A percentile compares a stretch with the other conserved stretches of the same genome.
Evolutionary conservation across 2,888 invertebrate species (phyloP).

Genomic region (Trilocha varians): DNA sequence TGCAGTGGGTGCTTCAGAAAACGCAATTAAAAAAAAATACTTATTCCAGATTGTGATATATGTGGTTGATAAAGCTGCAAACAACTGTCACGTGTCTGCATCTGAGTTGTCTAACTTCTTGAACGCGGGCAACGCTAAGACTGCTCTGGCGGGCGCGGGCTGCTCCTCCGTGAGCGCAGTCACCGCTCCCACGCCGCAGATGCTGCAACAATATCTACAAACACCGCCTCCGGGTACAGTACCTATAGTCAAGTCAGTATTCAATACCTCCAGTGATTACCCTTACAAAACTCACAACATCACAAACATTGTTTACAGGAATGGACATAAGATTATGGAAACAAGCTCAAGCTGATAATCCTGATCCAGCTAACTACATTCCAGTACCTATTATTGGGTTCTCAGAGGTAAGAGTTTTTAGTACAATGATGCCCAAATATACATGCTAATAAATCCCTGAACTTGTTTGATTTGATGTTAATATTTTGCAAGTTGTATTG

Average conservation of each 20-base stretch:
- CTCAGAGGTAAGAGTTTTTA: slow-evolving; percentile 63
- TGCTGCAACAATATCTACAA: slow-evolving; percentile 89
- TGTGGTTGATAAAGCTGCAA: slow-evolving; percentile 63
- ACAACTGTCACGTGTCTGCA: slow-evolving; percentile 80
- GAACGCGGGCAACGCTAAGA: slow-evolving; percentile 79
- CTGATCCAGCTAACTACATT: slow-evolving; percentile 89
- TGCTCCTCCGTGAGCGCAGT: slow-evolving; percentile 81
- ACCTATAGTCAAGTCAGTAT: background rate
- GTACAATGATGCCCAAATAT: too few species aligned
- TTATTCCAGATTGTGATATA: slow-evolving; percentile 46
- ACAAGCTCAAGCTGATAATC: slow-evolving; percentile 96
- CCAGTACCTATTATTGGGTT: slow-evolving; percentile 97
- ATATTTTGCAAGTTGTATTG: background rate
- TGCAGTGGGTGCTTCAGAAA: too few species aligned
- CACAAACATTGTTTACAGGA: slow-evolving; percentile 70
- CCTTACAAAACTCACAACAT: too few species aligned
- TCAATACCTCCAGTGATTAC: too few species aligned
- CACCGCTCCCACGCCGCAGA: slow-evolving; percentile 83
- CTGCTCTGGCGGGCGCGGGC: slow-evolving; percentile 81
- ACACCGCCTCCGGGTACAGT: slow-evolving; percentile 84
- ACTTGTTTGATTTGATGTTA: background rate
- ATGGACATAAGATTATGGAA: slow-evolving; percentile 95
- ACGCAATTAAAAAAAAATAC: background rate
- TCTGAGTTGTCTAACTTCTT: slow-evolving; percentile 80
- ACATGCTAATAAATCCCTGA: too few species aligned